A percentile compares a stretch with the other conserved stretches of the same genome.
Evolutionary conservation across 1,140 invertebrate species (phyloP).

Genomic region (Asobara japonica): DNA sequence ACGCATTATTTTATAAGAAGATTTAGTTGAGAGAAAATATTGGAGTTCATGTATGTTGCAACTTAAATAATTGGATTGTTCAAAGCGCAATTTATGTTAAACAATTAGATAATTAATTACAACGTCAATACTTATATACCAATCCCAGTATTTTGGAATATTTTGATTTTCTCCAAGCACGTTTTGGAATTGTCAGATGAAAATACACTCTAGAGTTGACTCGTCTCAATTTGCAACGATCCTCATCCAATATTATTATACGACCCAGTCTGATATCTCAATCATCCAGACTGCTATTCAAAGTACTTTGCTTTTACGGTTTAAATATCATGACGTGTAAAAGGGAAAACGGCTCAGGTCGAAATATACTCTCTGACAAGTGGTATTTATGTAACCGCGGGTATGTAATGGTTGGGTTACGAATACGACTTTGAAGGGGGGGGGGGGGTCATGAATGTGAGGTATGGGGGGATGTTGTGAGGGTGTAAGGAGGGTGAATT

Average conservation of each 20-base stretch:
- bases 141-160: too few relatives aligned
- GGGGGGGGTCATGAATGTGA: not conserved
- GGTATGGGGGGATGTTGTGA: not conserved
- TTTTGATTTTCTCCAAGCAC: too few relatives aligned
- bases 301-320: conserved; percentile 1
- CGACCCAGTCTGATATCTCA: conserved; percentile 13
- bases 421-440: not conserved
- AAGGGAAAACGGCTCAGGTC: not conserved
- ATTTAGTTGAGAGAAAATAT: too few relatives aligned
- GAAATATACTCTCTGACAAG: conserved; percentile 12
- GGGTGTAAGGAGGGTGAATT: not conserved
- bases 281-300: not conserved
- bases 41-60: too few relatives aligned
- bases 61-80: too few relatives aligned
- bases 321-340: conserved; percentile 6
- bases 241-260: not conserved
- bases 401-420: not conserved
- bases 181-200: too few relatives aligned
- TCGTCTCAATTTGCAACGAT: not conserved
- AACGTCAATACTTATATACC: too few relatives aligned
- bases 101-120: too few relatives aligned
- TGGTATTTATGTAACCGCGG: conserved; percentile 18
- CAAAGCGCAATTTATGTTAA: too few relatives aligned
- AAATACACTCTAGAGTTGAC: not conserved
- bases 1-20: too few relatives aligned